These are phyloP conservation scores for Drosophila mojavensis DNA, from an alignment of 1,140 invertebrate species.

Conservation along the genomic window DNA sequence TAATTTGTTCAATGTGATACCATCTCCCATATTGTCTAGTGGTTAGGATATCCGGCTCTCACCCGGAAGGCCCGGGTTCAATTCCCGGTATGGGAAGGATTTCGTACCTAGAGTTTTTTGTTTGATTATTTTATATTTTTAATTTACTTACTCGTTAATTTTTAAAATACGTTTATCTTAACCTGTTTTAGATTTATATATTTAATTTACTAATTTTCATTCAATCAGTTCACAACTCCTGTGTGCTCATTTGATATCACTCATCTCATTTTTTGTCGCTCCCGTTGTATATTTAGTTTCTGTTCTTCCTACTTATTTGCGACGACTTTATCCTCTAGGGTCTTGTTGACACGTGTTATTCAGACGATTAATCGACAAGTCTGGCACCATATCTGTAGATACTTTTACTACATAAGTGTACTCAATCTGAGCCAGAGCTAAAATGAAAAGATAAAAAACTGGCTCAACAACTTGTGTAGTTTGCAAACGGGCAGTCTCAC, in stretches of 20 bases:
- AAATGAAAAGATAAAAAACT: constrained; percentile 28
- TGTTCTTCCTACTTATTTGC: too few species aligned
- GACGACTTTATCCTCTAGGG: constrained; percentile 6
- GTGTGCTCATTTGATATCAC: too few species aligned
- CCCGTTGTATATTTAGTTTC: too few species aligned
- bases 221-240: too few species aligned
- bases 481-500: constrained; percentile 26
- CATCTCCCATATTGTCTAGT: constrained; percentile 53
- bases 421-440: not conserved
- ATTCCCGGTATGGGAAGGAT: constrained; percentile 91
- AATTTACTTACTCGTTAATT: too few species aligned
- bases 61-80: constrained; percentile 93
- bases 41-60: constrained; percentile 82
- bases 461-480: constrained; percentile 20
- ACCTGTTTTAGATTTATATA: too few species aligned
- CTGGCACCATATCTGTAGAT: constrained; percentile 18
- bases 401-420: constrained; percentile 28
- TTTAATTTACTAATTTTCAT: too few species aligned
- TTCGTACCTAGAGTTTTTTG: too few species aligned
- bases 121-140: too few species aligned
- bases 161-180: too few species aligned
- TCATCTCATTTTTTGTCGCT: too few species aligned
- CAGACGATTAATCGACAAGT: constrained; percentile 24
- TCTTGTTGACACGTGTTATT: constrained; percentile 3
- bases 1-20: too few species aligned